Base-by-base conservation (phyloP, 2,888 invertebrate species). In the Agrochola macilenta region DNA sequence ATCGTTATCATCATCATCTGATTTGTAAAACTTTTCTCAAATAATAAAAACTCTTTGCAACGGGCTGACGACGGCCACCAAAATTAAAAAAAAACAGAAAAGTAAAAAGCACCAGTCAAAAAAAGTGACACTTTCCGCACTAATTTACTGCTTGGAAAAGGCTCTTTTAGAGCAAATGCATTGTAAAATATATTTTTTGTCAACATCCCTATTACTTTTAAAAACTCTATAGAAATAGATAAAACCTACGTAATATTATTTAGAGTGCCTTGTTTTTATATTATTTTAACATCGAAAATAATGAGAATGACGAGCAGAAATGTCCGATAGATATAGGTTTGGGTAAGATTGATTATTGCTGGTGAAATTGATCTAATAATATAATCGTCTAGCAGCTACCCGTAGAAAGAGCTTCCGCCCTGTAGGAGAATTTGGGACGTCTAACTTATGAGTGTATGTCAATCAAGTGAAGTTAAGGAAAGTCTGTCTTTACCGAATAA, bases 321-420 rank as follows among this genome's bases (percentile, higher is more conserved):
- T 68, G 7, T 54, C 23, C 8, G 2, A 4, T 30, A 20, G 2
- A 8, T 52, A 52, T 11, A 20, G 20, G 52, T 43, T 68, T 57
- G 23, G 17, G 52, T 63, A 57, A 74, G 82, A 75, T 68, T 66
- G 20, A 74, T 79, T 52, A n/a, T 58, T 68, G 66, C 61, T 43
- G 23, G 43, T 54, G 54, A n/a, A 57, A 69, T 63, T 26, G 46
- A 78, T 79, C 35, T 52, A 20, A 52, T 52, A 20, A 52, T 20
- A 52, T 7, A 20, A 20, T 5, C 17, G 7, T 17, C 49, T 49
- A 49, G 12, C 39, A 39, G 17, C 30, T 58, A 26, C 14, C 1
- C 3, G 11, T 11, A 30, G 30, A 26, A 43, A 30, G 9, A 23
- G 20, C 14, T 43, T 61, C 23, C 39, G 14, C 5, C 14, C 26